Evolutionary conservation across 1,140 invertebrate genomes (phyloP).

Genomic region (Macrotrachela quadricornifera): DNA sequence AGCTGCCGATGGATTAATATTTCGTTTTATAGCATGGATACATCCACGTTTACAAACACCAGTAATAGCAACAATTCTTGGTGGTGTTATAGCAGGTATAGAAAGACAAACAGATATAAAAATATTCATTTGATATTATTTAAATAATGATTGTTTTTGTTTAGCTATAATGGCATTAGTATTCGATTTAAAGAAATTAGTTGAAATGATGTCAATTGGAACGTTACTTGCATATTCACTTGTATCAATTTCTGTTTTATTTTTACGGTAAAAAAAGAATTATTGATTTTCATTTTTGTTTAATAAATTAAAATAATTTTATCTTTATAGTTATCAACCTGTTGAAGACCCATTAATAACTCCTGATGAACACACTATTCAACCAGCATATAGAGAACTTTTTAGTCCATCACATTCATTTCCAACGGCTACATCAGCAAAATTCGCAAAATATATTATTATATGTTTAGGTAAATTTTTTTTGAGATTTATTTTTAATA

Average conservation of each 20-base stretch:
- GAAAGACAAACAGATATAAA: neutral
- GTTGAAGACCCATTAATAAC: neutral
- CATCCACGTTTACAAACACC: constrained; percentile 47
- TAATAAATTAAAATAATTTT: neutral
- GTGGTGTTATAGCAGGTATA: constrained; percentile 54
- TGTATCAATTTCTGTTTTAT: constrained; percentile 62
- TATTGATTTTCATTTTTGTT: neutral
- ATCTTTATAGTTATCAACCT: neutral
- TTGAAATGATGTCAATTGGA: constrained; percentile 85
- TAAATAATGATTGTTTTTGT: too few relatives aligned
- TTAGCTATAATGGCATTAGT: constrained; percentile 56
- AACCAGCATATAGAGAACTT: neutral
- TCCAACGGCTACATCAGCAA: neutral
- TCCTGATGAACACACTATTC: neutral
- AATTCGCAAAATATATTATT: neutral
- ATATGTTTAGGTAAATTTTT: neutral
- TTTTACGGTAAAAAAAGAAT: constrained; percentile 37
- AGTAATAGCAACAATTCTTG: constrained; percentile 51
- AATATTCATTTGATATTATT: neutral
- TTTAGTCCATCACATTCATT: neutral
- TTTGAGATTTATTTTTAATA: too few relatives aligned
- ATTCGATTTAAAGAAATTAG: constrained; percentile 62
- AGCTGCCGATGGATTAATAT: constrained; percentile 28
- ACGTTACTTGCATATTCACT: constrained; percentile 74
- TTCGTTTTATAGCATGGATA: constrained; percentile 11